Conservation (phyloP, 2,113 vertebrate genomes). For the Orthochromis indermauri region DNA sequence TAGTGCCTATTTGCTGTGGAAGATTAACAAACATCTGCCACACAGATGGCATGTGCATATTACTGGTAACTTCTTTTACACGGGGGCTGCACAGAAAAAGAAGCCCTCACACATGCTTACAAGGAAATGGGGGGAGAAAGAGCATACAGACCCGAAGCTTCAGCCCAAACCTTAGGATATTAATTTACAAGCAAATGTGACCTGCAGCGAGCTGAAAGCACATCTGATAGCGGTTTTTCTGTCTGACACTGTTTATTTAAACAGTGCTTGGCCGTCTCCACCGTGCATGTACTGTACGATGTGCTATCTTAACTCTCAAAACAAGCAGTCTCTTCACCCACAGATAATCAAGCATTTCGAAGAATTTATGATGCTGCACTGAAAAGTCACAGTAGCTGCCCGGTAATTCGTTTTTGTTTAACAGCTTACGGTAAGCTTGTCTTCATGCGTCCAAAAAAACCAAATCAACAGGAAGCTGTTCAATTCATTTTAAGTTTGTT, state of each 20-base stretch:
- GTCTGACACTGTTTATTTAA: not conserved
- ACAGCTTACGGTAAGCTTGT: not conserved
- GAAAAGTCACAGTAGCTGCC: not conserved
- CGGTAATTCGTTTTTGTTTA: not conserved
- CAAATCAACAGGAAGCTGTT: not conserved
- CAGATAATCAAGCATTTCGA: not conserved
- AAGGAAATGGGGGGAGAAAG: not conserved
- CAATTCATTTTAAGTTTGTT: not conserved
- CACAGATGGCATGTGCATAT: not conserved
- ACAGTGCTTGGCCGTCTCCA: not conserved
- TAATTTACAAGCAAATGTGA: not conserved
- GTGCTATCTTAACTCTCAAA: not conserved
- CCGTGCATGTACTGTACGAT: not conserved
- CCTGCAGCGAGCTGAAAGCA: not conserved
- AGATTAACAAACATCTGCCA: not conserved
- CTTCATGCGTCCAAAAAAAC: not conserved
- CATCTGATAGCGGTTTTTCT: not conserved
- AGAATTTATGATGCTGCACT: not conserved
- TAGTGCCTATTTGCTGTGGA: fast-evolving
- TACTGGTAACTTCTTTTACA: not conserved
- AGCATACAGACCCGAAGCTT: not conserved
- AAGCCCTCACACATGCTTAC: not conserved
- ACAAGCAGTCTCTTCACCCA: not conserved
- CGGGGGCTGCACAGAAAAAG: not conserved
- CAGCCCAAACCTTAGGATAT: not conserved